Evolutionary conservation across 2,888 invertebrate genomes (phyloP), one percentile per base, ranked within the genome.

Genomic region (Harpalus rubripes): DNA sequence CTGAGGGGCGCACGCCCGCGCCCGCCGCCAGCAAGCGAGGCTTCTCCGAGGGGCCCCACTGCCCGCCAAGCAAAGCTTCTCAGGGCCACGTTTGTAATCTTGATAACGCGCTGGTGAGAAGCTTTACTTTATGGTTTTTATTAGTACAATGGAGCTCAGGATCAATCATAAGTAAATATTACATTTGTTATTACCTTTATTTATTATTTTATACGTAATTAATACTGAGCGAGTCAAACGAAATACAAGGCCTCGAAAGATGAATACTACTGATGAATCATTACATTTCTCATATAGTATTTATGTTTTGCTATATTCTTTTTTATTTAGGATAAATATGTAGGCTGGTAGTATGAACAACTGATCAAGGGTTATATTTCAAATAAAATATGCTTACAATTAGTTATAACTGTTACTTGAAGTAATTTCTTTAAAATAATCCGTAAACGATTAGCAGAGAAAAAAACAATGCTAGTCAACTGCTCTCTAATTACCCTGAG

Each of bases 41-140:
- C 56, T 94, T 95, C 90, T 93, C 92, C 87, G 95, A 95, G 91
- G 95, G 95, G 56, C 95, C 95, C 39, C 95, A 95, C 89, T 95
- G 95, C 89, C 92, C 91, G 89, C 91, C 84, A 87, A 91, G 86
- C 91, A 92, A 88, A 82, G 88, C 90, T 41, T 89, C 90, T 39
- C 91, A 90, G 85, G 91, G 91, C 87, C 93, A 93, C 88, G 89
- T 89, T 86, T 93, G 93, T 89, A 91, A 92, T 86, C 90, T 91
- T 85, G 90, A 91, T 85, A 92, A 92, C 89, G 91, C 91, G 88
- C 89, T 93, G 92, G 93, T 93, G 82, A 82, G 82, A 82, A 74
- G 81, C 65, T 81, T 81, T 81, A 44, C 44, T 82, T 59, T 81
- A 81, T 68, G 65, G 65, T 68, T 68, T 68, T 68, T 56, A 68